Evolutionary conservation across 2,113 vertebrate species (phyloP).

Genomic region (Chaetodon trifascialis): DNA sequence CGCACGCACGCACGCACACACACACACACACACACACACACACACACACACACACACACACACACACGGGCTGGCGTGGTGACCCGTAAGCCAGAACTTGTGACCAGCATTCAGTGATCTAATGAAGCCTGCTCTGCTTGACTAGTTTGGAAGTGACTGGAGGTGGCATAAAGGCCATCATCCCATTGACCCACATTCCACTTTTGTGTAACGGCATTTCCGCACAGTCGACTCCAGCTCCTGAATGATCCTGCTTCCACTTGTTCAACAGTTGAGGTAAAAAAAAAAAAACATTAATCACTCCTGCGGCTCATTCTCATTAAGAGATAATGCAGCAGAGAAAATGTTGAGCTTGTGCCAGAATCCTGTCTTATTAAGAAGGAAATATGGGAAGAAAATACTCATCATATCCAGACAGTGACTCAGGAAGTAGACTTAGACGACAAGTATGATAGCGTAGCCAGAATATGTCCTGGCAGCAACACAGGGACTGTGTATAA

Average conservation of each 20-base stretch:
- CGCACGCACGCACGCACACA: constrained; percentile 11
- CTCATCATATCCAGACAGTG: constrained; percentile 53
- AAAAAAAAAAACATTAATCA: constrained; percentile 28
- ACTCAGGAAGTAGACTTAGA: constrained; percentile 47
- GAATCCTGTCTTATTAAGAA: constrained; percentile 46
- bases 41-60: constrained; percentile 27
- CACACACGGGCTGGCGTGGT: constrained; percentile 35
- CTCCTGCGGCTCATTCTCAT: constrained; percentile 26
- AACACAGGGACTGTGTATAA: constrained; percentile 50
- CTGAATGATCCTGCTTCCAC: constrained; percentile 22
- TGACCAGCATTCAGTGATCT: constrained; percentile 69
- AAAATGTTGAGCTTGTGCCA: constrained; percentile 38
- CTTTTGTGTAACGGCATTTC: constrained; percentile 48
- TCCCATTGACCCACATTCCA: constrained; percentile 55
- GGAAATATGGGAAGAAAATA: constrained; percentile 38
- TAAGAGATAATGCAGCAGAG: constrained; percentile 34
- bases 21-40: neutral
- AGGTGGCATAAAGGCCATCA: constrained; percentile 41
- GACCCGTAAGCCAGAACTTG: constrained; percentile 54
- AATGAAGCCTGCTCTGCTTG: constrained; percentile 57
- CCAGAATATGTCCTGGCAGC: constrained; percentile 57
- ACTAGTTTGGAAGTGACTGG: constrained; percentile 40
- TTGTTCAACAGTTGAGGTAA: constrained; percentile 15
- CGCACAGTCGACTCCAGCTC: constrained; percentile 11
- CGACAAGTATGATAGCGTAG: constrained; percentile 30